Conservation (phyloP, 2,888 invertebrate genomes). For the Drosophila meridionalis region DNA sequence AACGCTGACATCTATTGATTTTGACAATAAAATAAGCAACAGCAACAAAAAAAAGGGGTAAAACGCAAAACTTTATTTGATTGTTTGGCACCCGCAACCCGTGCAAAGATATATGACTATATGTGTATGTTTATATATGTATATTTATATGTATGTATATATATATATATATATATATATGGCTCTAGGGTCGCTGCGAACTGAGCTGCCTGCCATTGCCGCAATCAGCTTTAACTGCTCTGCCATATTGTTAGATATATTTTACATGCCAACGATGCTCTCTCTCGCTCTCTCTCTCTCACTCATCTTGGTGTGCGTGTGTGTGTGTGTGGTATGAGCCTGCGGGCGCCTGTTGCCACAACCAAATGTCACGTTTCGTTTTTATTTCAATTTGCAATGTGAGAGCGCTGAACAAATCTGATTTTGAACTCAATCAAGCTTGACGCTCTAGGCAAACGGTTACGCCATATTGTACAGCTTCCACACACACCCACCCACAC, state of each 20-base stretch:
- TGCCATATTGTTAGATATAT: conserved; percentile 50
- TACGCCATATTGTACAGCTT: conserved; percentile 51
- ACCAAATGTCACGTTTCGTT: conserved; percentile 62
- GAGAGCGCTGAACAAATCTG: conserved; percentile 60
- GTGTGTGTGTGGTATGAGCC: conserved; percentile 16
- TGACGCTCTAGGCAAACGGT: conserved; percentile 44
- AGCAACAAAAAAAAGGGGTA: conserved; percentile 16
- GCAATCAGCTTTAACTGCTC: conserved; percentile 57
- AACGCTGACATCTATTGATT: conserved; percentile 76
- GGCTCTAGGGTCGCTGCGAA: conserved; percentile 18
- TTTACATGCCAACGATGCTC: conserved; percentile 23
- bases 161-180: neutral
- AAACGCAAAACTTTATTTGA: conserved; percentile 55
- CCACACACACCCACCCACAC: neutral
- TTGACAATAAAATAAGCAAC: conserved; percentile 50
- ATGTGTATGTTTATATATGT: neutral
- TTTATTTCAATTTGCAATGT: conserved; percentile 67
- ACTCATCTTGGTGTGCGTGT: conserved; percentile 1
- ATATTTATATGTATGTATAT: neutral
- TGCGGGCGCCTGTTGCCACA: conserved; percentile 52
- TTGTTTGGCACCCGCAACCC: conserved; percentile 55
- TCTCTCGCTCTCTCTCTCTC: neutral
- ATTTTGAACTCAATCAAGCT: conserved; percentile 66
- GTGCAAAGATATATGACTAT: conserved; percentile 1
- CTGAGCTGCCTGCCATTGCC: conserved; percentile 23